Conservation (phyloP, 2,797 vertebrate species). For the Thripadectes ignobilis region DNA sequence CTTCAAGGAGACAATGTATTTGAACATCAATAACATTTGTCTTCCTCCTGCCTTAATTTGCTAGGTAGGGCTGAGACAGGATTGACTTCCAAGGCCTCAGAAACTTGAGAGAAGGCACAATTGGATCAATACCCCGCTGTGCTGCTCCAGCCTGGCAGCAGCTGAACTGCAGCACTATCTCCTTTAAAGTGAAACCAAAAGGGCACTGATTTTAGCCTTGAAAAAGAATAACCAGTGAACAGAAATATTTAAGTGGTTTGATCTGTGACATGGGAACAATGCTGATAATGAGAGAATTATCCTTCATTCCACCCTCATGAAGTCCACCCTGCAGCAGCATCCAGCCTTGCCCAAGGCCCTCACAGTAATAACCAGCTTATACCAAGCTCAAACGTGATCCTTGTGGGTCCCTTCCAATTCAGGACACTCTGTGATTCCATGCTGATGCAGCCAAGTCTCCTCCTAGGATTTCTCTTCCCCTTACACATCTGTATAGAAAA, state of each 20-base stretch:
- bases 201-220: background rate
- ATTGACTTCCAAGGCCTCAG: background rate
- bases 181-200: background rate
- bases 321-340: background rate
- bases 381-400: background rate
- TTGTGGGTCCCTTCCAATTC: background rate
- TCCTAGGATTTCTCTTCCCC: background rate
- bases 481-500: background rate
- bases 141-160: background rate
- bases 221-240: background rate
- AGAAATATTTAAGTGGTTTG: background rate
- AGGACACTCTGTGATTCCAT: background rate
- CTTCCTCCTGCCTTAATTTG: background rate
- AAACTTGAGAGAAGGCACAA: background rate
- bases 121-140: background rate
- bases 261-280: background rate
- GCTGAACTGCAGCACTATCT: background rate
- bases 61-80: background rate
- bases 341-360: background rate
- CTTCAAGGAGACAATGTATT: conserved; percentile 35
- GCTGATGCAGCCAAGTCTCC: background rate
- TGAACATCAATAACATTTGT: background rate
- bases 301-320: background rate
- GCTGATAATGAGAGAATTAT: background rate
- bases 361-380: rapidly evolving